Evolutionary conservation across 2,113 vertebrate genomes (phyloP).

Genomic region (Perognathus longimembris): DNA sequence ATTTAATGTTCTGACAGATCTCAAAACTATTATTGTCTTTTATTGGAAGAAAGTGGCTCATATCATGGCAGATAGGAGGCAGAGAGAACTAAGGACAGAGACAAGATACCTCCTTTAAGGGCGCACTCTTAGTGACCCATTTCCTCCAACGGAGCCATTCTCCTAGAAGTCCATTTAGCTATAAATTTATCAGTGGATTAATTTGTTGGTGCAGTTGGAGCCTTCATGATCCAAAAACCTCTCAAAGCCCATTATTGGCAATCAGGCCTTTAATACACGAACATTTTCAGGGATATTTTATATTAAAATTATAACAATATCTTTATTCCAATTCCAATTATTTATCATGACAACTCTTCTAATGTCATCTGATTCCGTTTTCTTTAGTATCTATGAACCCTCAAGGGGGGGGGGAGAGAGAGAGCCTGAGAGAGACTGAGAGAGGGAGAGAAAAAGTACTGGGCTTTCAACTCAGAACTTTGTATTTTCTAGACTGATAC

Average conservation of each 20-base stretch:
- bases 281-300: background rate
- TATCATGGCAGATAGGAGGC: background rate
- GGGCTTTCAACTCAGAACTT: too few relatives aligned
- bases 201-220: background rate
- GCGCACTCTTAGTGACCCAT: background rate
- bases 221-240: background rate
- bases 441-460: too few relatives aligned
- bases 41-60: background rate
- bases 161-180: background rate
- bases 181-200: background rate
- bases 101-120: background rate
- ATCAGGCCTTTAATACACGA: background rate
- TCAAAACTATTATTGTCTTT: background rate
- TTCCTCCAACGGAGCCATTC: too few relatives aligned
- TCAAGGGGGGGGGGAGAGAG: too few relatives aligned
- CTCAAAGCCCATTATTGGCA: too few relatives aligned
- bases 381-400: background rate
- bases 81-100: background rate
- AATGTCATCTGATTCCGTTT: background rate
- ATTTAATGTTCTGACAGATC: constrained; percentile 8
- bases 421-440: too few relatives aligned
- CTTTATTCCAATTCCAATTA: constrained; percentile 24
- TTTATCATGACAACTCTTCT: constrained; percentile 13
- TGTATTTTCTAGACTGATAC: too few relatives aligned
- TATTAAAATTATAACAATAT: background rate